Percentiles rank a stretch among this genome's conserved stretches.
Conservation (phyloP, 2,797 vertebrate species). For the Sparidentex hasta region DNA sequence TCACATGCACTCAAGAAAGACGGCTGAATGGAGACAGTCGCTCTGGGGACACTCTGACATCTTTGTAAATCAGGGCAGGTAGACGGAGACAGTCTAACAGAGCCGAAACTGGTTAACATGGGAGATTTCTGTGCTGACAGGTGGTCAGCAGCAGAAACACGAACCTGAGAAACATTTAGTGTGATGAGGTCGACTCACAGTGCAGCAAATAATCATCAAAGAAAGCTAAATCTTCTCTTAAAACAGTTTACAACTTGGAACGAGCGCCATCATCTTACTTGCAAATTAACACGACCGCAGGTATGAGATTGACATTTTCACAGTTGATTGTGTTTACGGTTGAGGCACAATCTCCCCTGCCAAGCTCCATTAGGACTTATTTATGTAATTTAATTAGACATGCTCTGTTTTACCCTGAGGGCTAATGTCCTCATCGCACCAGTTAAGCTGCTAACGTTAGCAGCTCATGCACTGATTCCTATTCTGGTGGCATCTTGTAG, state of each 20-base stretch:
- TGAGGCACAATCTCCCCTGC: slow-evolving; percentile 60
- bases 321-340: slow-evolving; percentile 74
- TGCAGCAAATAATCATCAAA: background rate
- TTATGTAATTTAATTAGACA: slow-evolving; percentile 74
- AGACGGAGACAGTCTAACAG: slow-evolving; percentile 71
- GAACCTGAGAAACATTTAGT: background rate
- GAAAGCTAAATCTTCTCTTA: background rate
- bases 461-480: slow-evolving; percentile 71
- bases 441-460: slow-evolving; percentile 82
- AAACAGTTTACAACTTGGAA: slow-evolving; percentile 34
- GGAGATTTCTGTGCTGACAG: slow-evolving; percentile 46
- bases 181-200: background rate
- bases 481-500: background rate
- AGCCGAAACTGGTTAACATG: slow-evolving; percentile 80
- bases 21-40: slow-evolving; percentile 33
- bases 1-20: slow-evolving; percentile 35
- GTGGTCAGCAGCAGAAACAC: slow-evolving; percentile 25
- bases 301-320: slow-evolving; percentile 75
- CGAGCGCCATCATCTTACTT: slow-evolving; percentile 44
- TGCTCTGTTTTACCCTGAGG: slow-evolving; percentile 59
- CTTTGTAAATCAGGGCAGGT: slow-evolving; percentile 49
- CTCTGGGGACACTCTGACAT: background rate
- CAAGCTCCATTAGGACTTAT: slow-evolving; percentile 67
- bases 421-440: slow-evolving; percentile 55
- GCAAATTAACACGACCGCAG: slow-evolving; percentile 66